Conservation (phyloP, 2,113 vertebrate genomes). For the Paedocypris sp. region DNA sequence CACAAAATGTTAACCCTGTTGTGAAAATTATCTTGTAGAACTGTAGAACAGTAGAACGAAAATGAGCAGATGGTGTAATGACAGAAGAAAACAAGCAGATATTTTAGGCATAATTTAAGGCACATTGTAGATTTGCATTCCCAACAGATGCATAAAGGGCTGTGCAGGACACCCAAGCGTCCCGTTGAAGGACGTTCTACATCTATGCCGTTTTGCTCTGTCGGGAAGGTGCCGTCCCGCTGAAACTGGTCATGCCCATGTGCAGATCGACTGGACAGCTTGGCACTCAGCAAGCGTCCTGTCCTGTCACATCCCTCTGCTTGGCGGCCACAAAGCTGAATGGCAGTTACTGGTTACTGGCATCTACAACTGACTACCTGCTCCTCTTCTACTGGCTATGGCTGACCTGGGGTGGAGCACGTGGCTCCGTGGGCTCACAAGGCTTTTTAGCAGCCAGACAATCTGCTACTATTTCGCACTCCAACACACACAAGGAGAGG, state of each 20-base stretch:
- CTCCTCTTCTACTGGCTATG: slow-evolving; percentile 50
- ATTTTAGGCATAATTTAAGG: slow-evolving; percentile 15
- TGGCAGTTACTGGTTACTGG: slow-evolving; percentile 30
- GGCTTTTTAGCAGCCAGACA: slow-evolving; percentile 61
- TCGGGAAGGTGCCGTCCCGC: slow-evolving; percentile 6
- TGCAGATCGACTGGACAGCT: slow-evolving; percentile 58
- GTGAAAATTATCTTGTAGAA: no score
- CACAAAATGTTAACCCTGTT: no score
- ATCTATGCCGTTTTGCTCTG: slow-evolving; percentile 10
- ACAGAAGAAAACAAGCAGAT: background rate
- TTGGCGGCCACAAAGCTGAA: slow-evolving; percentile 43
- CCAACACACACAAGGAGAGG: slow-evolving; percentile 7
- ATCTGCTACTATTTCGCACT: slow-evolving; percentile 25
- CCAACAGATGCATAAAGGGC: background rate
- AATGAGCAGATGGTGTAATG: background rate
- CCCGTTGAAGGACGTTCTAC: slow-evolving; percentile 32
- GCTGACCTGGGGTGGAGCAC: slow-evolving; percentile 23
- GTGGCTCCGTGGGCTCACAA: slow-evolving; percentile 42
- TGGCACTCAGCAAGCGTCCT: slow-evolving; percentile 59
- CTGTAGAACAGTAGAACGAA: no score
- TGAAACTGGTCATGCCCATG: slow-evolving; percentile 27
- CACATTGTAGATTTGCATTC: slow-evolving; percentile 13
- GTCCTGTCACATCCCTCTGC: slow-evolving; percentile 52
- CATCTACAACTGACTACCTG: slow-evolving; percentile 49
- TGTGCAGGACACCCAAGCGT: slow-evolving; percentile 27